These are phyloP conservation scores for Drosophila asahinai DNA, from an alignment of 1,140 invertebrate genomes.

Conservation along the genomic window DNA sequence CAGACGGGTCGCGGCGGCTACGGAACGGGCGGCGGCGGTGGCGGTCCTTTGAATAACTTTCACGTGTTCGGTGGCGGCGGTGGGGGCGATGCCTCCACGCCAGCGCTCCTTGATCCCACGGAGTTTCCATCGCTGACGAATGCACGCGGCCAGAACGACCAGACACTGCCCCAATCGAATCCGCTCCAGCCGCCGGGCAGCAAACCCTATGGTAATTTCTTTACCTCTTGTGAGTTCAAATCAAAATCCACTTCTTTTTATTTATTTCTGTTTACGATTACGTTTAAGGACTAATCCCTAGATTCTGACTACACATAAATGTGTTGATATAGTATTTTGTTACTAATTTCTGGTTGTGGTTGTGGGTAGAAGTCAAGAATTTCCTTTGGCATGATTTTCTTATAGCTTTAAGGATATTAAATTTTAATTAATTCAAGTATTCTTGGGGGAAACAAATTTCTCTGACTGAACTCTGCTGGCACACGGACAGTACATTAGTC, in stretches of 20 bases:
- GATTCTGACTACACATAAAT: constrained; percentile 11
- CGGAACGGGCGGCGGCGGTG: constrained; percentile 87
- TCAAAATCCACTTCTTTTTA: constrained; percentile 76
- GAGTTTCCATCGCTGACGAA: constrained; percentile 96
- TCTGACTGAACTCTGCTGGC: no score
- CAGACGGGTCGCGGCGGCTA: constrained; percentile 87
- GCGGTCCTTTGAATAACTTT: constrained; percentile 87
- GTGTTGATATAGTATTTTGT: constrained; percentile 35
- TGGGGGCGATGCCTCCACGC: constrained; percentile 90
- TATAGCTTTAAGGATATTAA: not conserved
- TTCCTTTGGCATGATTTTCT: not conserved
- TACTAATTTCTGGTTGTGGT: constrained; percentile 28
- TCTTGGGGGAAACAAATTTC: not conserved
- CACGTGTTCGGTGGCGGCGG: constrained; percentile 89
- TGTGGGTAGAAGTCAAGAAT: constrained; percentile 14
- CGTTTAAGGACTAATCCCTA: constrained; percentile 33
- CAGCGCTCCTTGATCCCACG: constrained; percentile 93
- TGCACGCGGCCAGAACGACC: constrained; percentile 90
- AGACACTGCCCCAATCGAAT: constrained; percentile 90
- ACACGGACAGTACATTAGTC: no score
- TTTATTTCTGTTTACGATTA: constrained; percentile 63
- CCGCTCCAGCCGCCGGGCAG: constrained; percentile 93
- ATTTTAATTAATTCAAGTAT: not conserved
- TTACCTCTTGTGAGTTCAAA: constrained; percentile 85
- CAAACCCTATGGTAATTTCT: constrained; percentile 92